Evolutionary conservation across 2,888 invertebrate species (phyloP).

Genomic region (Sericinus montela): DNA sequence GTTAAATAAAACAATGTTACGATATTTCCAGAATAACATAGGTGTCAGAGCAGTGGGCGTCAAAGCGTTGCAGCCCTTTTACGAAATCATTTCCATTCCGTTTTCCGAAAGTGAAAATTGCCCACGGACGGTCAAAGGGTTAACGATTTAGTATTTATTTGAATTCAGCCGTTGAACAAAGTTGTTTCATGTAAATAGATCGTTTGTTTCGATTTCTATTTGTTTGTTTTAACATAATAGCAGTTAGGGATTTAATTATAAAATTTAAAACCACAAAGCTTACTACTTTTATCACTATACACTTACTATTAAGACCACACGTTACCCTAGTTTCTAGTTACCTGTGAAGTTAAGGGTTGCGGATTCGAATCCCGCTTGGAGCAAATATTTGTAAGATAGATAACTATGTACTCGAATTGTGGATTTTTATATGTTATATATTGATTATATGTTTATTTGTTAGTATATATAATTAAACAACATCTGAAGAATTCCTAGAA

Average conservation of each 20-base stretch:
- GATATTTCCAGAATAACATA: conserved; percentile 12
- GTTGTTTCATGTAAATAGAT: conserved; percentile 53
- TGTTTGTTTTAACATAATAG: conserved; percentile 36
- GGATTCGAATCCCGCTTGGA: no score
- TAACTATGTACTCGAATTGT: no score
- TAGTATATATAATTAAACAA: no score
- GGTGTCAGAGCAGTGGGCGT: conserved; percentile 32
- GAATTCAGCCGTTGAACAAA: conserved; percentile 17
- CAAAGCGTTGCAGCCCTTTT: conserved; percentile 50
- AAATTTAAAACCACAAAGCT: no score
- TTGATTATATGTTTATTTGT: no score
- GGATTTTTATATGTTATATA: no score
- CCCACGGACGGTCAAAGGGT: conserved; percentile 76
- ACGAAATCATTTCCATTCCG: conserved; percentile 72
- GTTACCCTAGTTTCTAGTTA: no score
- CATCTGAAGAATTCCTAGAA: no score
- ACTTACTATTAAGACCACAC: no score
- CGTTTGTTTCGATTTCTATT: conserved; percentile 70
- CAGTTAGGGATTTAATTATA: conserved; percentile 6
- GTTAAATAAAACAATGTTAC: conserved; percentile 4
- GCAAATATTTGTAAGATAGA: no score
- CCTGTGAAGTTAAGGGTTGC: no score
- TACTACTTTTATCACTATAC: no score
- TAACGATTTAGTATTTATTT: conserved; percentile 76
- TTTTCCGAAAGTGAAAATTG: conserved; percentile 75